Percentiles rank a stretch among this genome's conserved stretches.
phyloP scores from a whole-genome alignment of 2,888 invertebrate genomes.

The Leucoma salicis region DNA sequence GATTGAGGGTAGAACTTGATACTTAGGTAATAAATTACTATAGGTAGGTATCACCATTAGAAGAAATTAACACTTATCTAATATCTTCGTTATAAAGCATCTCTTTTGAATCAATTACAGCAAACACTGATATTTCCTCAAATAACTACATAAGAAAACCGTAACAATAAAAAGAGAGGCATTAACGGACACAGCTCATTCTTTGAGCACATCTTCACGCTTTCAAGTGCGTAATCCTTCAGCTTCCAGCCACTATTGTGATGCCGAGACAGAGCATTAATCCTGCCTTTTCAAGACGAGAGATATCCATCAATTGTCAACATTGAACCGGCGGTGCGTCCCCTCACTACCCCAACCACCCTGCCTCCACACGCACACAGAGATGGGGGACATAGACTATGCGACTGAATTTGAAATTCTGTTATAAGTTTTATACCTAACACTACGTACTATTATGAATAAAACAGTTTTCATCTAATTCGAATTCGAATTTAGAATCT shows the following conservation, averaged over 20 bases:
- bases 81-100: no score
- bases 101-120: no score
- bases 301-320: constrained; percentile 82
- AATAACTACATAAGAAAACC: neutral
- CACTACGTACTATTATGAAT: no score
- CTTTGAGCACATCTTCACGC: constrained; percentile 36
- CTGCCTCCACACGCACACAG: constrained; percentile 49
- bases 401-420: constrained; percentile 8
- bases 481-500: no score
- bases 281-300: constrained; percentile 79
- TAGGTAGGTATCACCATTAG: no score
- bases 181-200: constrained; percentile 36
- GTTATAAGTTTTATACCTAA: neutral
- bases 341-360: constrained; percentile 44
- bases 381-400: constrained; percentile 52
- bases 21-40: no score
- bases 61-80: no score
- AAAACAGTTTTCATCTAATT: no score
- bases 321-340: constrained; percentile 70
- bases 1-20: no score
- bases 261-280: constrained; percentile 69
- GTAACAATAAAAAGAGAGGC: constrained; percentile 3
- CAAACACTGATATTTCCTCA: no score
- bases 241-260: constrained; percentile 67
- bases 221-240: constrained; percentile 61